Conservation (phyloP, 2,797 vertebrate species). For the Falco biarmicus region DNA sequence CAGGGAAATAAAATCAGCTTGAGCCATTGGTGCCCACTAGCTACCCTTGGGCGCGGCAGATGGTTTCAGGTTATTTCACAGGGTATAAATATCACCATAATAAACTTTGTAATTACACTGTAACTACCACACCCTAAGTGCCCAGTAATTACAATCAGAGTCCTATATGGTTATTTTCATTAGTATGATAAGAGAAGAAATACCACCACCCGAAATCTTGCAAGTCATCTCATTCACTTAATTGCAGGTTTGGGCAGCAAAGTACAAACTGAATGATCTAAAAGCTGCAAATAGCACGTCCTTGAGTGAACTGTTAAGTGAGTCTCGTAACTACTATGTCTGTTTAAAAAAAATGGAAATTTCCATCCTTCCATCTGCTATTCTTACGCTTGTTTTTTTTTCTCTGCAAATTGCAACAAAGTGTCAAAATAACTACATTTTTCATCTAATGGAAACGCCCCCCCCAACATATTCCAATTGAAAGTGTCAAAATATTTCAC, state of each 20-base stretch:
- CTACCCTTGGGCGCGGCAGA: not conserved
- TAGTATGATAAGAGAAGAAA: not conserved
- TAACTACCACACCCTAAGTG: not conserved
- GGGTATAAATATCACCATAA: not conserved
- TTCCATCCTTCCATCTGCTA: constrained; percentile 57
- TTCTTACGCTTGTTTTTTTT: not conserved
- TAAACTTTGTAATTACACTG: not conserved
- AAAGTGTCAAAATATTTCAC: constrained; percentile 12
- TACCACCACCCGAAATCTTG: not conserved
- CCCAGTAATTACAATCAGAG: not conserved
- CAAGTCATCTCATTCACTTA: not conserved
- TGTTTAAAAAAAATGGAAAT: constrained; percentile 11
- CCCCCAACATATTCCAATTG: not conserved
- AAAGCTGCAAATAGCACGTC: not conserved
- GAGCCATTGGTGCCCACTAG: not conserved
- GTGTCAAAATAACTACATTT: constrained; percentile 9
- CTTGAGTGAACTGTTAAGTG: constrained; percentile 30
- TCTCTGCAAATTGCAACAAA: not conserved
- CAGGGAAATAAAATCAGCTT: not conserved
- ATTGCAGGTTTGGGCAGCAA: constrained; percentile 9
- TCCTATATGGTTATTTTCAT: not conserved
- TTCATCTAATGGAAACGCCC: not conserved
- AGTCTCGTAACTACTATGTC: not conserved
- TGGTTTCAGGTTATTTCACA: not conserved
- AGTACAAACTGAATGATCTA: not conserved